These are phyloP conservation scores for Thermophis baileyi DNA, from an alignment of 2,113 vertebrate genomes.

Conservation along the genomic window DNA sequence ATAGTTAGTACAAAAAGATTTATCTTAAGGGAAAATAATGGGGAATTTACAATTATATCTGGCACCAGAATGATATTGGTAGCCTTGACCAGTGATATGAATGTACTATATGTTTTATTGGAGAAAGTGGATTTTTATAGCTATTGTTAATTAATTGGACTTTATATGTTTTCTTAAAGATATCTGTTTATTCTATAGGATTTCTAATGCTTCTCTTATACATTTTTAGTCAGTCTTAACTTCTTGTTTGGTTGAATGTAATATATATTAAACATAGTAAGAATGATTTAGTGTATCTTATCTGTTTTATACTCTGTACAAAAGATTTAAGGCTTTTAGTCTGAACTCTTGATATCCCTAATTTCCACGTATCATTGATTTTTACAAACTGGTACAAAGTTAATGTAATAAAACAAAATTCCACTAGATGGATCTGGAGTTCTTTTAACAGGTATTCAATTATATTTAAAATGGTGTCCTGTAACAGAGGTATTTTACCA, in stretches of 20 bases:
- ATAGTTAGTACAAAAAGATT: background rate
- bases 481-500: background rate
- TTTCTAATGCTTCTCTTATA: background rate
- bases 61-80: background rate
- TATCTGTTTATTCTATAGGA: background rate
- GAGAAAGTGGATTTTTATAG: background rate
- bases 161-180: background rate
- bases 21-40: background rate
- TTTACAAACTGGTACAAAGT: constrained; percentile 8
- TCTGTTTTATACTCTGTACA: background rate
- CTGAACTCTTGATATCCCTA: background rate
- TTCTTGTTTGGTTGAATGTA: background rate
- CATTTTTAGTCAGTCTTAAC: background rate
- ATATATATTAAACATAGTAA: background rate
- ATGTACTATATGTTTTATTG: background rate
- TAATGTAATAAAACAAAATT: constrained; percentile 60
- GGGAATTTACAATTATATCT: background rate
- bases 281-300: background rate
- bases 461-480: fast-evolving
- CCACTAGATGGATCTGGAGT: constrained; percentile 75
- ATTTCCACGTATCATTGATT: background rate
- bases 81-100: background rate
- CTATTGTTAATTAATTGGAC: background rate
- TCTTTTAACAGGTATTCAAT: constrained; percentile 49
- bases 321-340: background rate